These are phyloP conservation scores for Bubo bubo DNA, from an alignment of 2,113 vertebrate genomes.

Conservation along the genomic window DNA sequence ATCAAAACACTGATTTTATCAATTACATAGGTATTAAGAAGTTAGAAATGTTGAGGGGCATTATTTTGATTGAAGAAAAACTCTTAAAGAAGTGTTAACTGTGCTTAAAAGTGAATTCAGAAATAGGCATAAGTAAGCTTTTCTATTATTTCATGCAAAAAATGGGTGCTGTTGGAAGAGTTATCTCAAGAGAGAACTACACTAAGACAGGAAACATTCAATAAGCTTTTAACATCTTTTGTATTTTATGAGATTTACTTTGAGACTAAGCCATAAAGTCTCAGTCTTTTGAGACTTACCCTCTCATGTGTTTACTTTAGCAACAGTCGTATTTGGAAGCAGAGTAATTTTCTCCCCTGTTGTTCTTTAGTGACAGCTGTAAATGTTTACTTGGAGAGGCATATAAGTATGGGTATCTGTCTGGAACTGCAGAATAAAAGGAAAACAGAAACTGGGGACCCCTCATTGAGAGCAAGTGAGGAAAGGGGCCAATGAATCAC, in stretches of 20 bases:
- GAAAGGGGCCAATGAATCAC: background rate
- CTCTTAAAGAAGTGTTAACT: background rate
- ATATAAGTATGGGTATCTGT: background rate
- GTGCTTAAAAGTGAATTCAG: background rate
- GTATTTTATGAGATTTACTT: slow-evolving; percentile 11
- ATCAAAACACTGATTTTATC: background rate
- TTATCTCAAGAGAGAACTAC: background rate
- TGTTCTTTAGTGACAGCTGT: background rate
- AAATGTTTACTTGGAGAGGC: background rate
- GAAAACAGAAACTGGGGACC: background rate
- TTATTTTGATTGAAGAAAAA: background rate
- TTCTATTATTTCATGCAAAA: background rate
- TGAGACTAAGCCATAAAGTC: background rate
- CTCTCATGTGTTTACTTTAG: background rate
- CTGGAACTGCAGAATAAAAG: background rate
- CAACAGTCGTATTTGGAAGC: background rate
- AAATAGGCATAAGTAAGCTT: background rate
- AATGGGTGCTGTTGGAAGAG: background rate
- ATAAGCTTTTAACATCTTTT: background rate
- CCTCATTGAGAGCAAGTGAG: background rate
- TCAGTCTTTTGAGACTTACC: background rate
- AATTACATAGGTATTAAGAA: background rate
- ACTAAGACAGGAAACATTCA: background rate
- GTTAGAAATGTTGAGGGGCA: background rate
- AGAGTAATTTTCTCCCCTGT: background rate